Evolutionary conservation across 2,888 invertebrate genomes (phyloP).

Genomic region (Pomacea canaliculata): DNA sequence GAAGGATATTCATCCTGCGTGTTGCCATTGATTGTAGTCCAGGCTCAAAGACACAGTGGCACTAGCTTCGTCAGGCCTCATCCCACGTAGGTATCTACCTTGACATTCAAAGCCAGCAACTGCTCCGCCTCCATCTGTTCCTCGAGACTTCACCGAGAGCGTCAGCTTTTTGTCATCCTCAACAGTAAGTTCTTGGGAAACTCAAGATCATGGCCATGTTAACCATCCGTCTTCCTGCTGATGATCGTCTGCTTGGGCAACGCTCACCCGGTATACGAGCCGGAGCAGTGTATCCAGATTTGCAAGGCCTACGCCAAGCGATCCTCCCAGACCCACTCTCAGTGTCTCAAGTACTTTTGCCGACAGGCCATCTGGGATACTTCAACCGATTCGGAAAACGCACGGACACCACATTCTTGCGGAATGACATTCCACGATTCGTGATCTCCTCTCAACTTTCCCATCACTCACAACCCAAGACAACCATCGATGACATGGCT

Average conservation of each 20-base stretch:
- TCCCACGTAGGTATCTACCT: too few relatives aligned
- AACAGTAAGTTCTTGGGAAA: too few relatives aligned
- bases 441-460: background rate
- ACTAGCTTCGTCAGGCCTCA: too few relatives aligned
- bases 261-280: background rate
- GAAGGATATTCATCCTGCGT: too few relatives aligned
- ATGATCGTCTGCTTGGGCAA: background rate
- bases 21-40: too few relatives aligned
- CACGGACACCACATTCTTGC: too few relatives aligned
- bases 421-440: background rate
- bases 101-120: too few relatives aligned
- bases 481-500: background rate
- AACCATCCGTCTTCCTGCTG: background rate
- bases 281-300: background rate
- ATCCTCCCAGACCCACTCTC: slow-evolving; percentile 1
- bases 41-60: too few relatives aligned
- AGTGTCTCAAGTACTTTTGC: slow-evolving; percentile 7
- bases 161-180: too few relatives aligned
- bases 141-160: too few relatives aligned
- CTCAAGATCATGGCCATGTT: background rate
- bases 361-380: slow-evolving; percentile 17
- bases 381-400: slow-evolving; percentile 18
- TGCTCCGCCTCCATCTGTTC: too few relatives aligned
- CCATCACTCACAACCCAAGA: background rate
- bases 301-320: slow-evolving; percentile 15